Evolutionary conservation across 2,888 invertebrate species (phyloP).

Genomic region (Acrobasis consociella): DNA sequence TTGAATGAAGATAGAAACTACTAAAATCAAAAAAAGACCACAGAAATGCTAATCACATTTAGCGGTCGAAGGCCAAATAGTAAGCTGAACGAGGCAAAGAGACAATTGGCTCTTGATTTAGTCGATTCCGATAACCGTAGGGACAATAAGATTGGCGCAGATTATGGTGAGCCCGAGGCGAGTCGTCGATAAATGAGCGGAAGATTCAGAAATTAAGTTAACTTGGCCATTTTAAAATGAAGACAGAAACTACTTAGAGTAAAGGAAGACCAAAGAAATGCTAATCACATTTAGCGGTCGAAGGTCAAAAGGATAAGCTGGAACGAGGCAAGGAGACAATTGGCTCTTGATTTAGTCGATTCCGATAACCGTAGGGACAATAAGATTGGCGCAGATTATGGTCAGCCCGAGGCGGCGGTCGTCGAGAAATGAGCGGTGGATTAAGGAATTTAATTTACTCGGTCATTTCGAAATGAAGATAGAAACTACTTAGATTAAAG

Average conservation of each 20-base stretch:
- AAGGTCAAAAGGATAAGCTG: conserved; percentile 50
- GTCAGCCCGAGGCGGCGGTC: too few species aligned
- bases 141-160: conserved; percentile 19
- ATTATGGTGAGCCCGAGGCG: background rate
- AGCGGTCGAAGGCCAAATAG: too few species aligned
- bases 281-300: conserved; percentile 34
- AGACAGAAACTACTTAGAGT: too few species aligned
- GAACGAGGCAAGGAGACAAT: conserved; percentile 48
- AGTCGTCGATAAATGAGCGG: background rate
- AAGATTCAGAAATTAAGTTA: background rate
- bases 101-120: conserved; percentile 62
- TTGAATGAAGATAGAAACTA: background rate
- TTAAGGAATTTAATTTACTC: background rate
- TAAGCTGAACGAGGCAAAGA: conserved; percentile 33
- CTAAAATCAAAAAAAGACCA: background rate
- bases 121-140: conserved; percentile 33
- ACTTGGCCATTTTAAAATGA: too few species aligned
- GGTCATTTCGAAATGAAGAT: background rate
- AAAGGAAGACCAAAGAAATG: conserved; percentile 12
- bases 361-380: conserved; percentile 24
- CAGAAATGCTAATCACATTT: background rate
- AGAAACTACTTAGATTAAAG: background rate
- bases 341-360: conserved; percentile 56
- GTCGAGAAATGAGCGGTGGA: background rate
- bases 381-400: conserved; percentile 20